Evolutionary conservation across 37 sponge, comb jelly and placozoan genomes (phyloP), one percentile per base, ranked within the genome.

Genomic region (Dysidea cf. avara): DNA sequence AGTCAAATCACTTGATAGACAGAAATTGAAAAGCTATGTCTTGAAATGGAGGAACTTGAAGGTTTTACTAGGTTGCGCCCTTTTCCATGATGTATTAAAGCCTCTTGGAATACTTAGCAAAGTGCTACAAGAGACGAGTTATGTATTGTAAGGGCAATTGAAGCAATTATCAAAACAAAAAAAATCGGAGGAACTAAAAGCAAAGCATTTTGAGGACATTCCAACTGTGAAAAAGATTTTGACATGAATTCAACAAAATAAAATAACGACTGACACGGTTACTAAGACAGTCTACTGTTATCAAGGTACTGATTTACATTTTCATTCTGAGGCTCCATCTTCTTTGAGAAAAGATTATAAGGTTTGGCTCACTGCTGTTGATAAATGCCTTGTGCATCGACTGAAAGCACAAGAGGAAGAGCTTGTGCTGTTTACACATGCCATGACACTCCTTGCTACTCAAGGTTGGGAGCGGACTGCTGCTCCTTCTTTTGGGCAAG

Each of bases 121-220:
- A n/a, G n/a, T n/a, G n/a, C n/a, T n/a, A 47, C 29, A 48, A 57
- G 21, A 18, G 74, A 81, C 50, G 72, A 84, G 53, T 33, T 84
- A 14, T 68, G 70, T 53, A 51, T 56, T 16, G 71, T 83, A 29
- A n/a, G 63, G 36, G 76, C 84, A 53, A 83, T 76, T n/a, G n/a
- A n/a, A n/a, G n/a, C n/a, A n/a, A n/a, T n/a, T n/a, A n/a, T n/a
- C n/a, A n/a, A n/a, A n/a, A 69, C 70, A 83, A 50, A 72, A 36
- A 39, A 55, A 48, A 48, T 24, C 66, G 16, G 82, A 81, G 30
- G 50, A 62, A 38, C n/a, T 81, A 12, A 62, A 21, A 36, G 17
- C 73, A 21, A 29, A 56, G 25, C 18, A 29, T n/a, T 53, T 81
- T 28, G 74, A 65, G 22, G 67, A 81, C 5, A 48, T 64, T 13